A percentile compares a stretch with the other conserved stretches of the same genome.
phyloP scores from a whole-genome alignment of 2,113 vertebrate species.

The Romanogobio albipinnatus region DNA sequence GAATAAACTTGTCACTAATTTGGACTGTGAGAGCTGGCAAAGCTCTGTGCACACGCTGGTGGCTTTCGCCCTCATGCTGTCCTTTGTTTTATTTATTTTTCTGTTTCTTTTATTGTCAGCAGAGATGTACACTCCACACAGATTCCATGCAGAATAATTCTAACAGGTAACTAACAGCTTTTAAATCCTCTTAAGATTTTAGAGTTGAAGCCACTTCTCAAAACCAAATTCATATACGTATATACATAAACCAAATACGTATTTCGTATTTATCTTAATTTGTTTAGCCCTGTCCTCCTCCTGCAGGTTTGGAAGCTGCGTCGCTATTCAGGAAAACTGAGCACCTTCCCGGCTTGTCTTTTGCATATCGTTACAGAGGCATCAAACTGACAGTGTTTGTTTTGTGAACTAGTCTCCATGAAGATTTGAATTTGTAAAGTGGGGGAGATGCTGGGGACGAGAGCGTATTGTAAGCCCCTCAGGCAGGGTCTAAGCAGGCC shows the following conservation, averaged over 20 bases:
- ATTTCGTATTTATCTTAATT: constrained; percentile 53
- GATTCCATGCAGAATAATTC: constrained; percentile 54
- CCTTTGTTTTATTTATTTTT: constrained; percentile 30
- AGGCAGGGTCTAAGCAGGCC: constrained; percentile 50
- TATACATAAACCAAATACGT: no score
- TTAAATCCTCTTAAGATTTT: constrained; percentile 57
- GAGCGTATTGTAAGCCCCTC: constrained; percentile 52
- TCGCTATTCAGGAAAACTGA: constrained; percentile 43
- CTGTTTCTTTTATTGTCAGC: constrained; percentile 31
- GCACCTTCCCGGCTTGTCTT: constrained; percentile 38
- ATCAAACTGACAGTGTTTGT: constrained; percentile 63
- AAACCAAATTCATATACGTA: constrained; percentile 40
- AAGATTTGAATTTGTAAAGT: constrained; percentile 66
- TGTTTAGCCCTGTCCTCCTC: constrained; percentile 41
- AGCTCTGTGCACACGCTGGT: constrained; percentile 54
- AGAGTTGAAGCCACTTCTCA: constrained; percentile 55
- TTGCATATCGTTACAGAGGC: constrained; percentile 51
- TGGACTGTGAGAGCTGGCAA: constrained; percentile 53
- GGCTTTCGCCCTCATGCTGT: constrained; percentile 43
- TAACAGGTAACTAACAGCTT: constrained; percentile 61
- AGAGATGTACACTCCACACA: constrained; percentile 28
- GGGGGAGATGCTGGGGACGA: constrained; percentile 45
- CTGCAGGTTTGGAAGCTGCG: constrained; percentile 58
- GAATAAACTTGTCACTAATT: constrained; percentile 64
- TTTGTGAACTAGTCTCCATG: constrained; percentile 60